Evolutionary conservation across 1,140 invertebrate species (phyloP).

Genomic region (Drosophila asahinai): DNA sequence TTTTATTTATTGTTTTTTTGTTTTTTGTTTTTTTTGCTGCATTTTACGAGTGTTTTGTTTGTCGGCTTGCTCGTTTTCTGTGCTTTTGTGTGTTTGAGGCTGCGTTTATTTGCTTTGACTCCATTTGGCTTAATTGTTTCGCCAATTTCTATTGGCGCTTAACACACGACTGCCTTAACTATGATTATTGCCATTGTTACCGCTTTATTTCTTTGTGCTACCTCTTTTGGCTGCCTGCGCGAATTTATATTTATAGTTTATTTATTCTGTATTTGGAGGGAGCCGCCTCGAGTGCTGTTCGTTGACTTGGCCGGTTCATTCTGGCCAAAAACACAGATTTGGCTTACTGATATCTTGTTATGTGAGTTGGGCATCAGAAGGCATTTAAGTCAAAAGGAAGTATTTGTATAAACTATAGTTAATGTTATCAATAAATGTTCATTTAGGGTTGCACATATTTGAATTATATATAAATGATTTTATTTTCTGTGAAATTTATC

Average conservation of each 20-base stretch:
- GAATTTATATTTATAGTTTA: constrained; percentile 25
- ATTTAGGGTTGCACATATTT: no score
- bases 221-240: constrained; percentile 19
- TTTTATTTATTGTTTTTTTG: background rate
- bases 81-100: constrained; percentile 18
- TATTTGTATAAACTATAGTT: no score
- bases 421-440: no score
- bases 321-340: constrained; percentile 9
- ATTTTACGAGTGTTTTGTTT: constrained; percentile 42
- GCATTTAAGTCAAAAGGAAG: no score
- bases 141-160: constrained; percentile 32
- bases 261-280: constrained; percentile 29
- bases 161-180: constrained; percentile 37
- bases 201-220: constrained; percentile 21
- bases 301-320: constrained; percentile 15
- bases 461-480: no score
- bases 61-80: constrained; percentile 22
- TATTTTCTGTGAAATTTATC: no score
- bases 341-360: background rate
- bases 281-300: constrained; percentile 16
- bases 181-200: constrained; percentile 32
- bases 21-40: constrained; percentile 16
- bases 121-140: constrained; percentile 36
- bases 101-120: constrained; percentile 17
- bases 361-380: background rate